Evolutionary conservation across 2,113 vertebrate genomes (phyloP).

Genomic region (Mesitornis unicolor): DNA sequence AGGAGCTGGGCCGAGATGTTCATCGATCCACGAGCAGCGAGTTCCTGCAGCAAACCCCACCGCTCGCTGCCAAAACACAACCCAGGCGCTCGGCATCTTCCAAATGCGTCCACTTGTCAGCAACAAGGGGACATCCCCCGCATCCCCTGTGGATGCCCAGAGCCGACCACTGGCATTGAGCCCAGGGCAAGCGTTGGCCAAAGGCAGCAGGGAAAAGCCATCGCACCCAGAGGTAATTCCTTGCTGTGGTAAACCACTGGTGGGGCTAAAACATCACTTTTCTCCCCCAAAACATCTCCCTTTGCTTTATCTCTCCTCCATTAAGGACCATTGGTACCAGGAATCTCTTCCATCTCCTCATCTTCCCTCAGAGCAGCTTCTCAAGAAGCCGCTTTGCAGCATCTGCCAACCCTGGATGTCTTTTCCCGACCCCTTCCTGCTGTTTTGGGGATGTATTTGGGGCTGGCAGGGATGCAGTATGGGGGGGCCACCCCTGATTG

Average conservation of each 20-base stretch:
- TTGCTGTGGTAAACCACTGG: not conserved
- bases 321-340: fast-evolving
- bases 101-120: fast-evolving
- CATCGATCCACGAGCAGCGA: not conserved
- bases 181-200: fast-evolving
- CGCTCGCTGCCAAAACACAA: fast-evolving
- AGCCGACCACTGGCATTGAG: fast-evolving
- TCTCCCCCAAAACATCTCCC: fast-evolving
- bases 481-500: not conserved
- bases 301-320: not conserved
- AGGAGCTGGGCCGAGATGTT: not conserved
- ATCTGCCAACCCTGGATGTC: not conserved
- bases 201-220: not conserved
- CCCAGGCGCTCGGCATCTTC: not conserved
- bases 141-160: fast-evolving
- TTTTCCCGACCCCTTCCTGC: not conserved
- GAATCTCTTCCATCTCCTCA: not conserved
- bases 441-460: fast-evolving
- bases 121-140: too few species aligned
- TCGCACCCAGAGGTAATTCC: not conserved
- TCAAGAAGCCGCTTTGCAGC: fast-evolving
- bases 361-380: not conserved
- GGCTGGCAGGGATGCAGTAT: not conserved
- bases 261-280: fast-evolving
- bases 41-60: not conserved